Evolutionary conservation across 2,113 vertebrate species (phyloP).

Genomic region (Mormyrus iriodes): DNA sequence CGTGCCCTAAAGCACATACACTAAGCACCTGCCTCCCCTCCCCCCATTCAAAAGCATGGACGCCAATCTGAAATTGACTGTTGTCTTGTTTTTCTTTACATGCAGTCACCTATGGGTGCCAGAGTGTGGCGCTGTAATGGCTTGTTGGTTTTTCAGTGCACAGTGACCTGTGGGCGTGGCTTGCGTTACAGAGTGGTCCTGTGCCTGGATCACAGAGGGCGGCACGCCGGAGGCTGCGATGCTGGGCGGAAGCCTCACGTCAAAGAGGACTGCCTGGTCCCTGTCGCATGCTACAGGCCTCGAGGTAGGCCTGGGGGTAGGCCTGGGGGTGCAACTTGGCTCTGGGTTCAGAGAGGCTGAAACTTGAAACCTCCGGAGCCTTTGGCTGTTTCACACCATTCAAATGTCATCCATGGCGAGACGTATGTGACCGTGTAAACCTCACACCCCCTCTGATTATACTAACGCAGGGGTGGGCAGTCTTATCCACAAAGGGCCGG

Average conservation of each 20-base stretch:
- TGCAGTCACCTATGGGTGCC: not conserved
- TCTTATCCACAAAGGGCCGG: no score
- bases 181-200: slow-evolving; percentile 84
- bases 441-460: not conserved
- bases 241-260: slow-evolving; percentile 77
- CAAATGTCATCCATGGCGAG: not conserved
- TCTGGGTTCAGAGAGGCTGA: not conserved
- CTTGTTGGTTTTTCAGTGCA: slow-evolving; percentile 66
- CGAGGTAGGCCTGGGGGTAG: slow-evolving; percentile 74
- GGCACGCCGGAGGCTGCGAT: slow-evolving; percentile 82
- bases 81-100: slow-evolving; percentile 5
- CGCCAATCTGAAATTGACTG: not conserved
- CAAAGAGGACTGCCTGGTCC: slow-evolving; percentile 85
- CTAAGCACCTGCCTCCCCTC: not conserved
- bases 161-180: slow-evolving; percentile 82
- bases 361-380: not conserved
- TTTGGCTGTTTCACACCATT: not conserved
- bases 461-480: no score
- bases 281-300: slow-evolving; percentile 77
- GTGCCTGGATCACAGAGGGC: slow-evolving; percentile 79
- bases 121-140: slow-evolving; percentile 22
- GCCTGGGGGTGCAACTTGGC: not conserved
- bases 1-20: not conserved
- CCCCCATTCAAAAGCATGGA: not conserved
- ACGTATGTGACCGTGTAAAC: not conserved